These are phyloP conservation scores for Perca flavescens DNA, from an alignment of 2,113 vertebrate genomes.

Conservation along the genomic window DNA sequence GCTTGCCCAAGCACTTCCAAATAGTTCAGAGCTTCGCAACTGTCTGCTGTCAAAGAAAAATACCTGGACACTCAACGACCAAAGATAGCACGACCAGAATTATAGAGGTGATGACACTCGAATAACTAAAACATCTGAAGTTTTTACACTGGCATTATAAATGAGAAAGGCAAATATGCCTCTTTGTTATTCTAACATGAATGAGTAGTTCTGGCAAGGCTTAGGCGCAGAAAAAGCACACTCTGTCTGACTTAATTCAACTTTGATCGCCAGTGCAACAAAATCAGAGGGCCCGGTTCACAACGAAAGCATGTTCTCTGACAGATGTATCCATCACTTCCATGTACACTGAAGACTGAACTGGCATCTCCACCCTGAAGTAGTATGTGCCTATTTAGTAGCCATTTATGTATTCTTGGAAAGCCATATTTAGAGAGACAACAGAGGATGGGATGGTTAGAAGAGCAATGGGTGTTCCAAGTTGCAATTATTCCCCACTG, in stretches of 20 bases:
- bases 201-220: conserved; percentile 43
- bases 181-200: conserved; percentile 61
- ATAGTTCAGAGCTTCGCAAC: conserved; percentile 65
- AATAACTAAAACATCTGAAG: conserved; percentile 47
- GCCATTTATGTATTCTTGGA: conserved; percentile 68
- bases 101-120: conserved; percentile 55
- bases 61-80: conserved; percentile 47
- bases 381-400: conserved; percentile 38
- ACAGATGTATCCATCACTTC: conserved; percentile 58
- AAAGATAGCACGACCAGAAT: conserved; percentile 48
- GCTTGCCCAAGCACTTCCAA: conserved; percentile 61
- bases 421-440: conserved; percentile 63
- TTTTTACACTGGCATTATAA: conserved; percentile 57
- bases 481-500: conserved; percentile 68
- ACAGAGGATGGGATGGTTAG: conserved; percentile 37
- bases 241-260: conserved; percentile 53
- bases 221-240: conserved; percentile 1
- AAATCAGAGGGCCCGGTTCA: conserved; percentile 38
- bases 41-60: conserved; percentile 58
- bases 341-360: conserved; percentile 26
- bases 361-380: conserved; percentile 39
- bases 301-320: conserved; percentile 47
- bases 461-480: conserved; percentile 49
- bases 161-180: conserved; percentile 41
- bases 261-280: conserved; percentile 43